Conservation (phyloP, 2,113 vertebrate species). For the Tonatia bakeri region DNA sequence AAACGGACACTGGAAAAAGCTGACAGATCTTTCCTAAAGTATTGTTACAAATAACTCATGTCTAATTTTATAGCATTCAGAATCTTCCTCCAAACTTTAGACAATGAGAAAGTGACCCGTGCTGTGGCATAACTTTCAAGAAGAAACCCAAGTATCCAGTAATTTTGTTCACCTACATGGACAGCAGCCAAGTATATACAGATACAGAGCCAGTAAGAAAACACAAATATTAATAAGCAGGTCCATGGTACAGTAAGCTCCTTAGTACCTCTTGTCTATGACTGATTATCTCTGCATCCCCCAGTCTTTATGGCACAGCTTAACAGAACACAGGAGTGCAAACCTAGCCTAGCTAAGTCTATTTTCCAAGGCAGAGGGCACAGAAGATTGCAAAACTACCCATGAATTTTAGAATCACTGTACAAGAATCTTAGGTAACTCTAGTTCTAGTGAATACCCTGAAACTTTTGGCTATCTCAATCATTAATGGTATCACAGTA, state of each 20-base stretch:
- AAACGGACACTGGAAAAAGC: not conserved
- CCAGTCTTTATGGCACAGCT: not conserved
- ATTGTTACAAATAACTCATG: not conserved
- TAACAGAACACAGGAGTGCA: not conserved
- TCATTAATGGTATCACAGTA: not conserved
- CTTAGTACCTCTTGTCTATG: not conserved
- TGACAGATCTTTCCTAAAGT: not conserved
- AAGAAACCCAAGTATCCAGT: not conserved
- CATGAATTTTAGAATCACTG: not conserved
- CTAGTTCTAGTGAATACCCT: not conserved
- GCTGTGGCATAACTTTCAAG: not conserved
- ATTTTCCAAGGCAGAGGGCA: not conserved
- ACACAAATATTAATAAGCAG: not conserved
- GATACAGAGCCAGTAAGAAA: not conserved
- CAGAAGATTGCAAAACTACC: not conserved
- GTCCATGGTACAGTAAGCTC: not conserved
- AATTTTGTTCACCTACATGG: not conserved
- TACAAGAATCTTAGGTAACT: not conserved
- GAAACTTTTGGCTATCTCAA: not conserved
- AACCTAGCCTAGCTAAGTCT: not conserved
- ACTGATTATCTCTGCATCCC: not conserved
- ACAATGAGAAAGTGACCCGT: not conserved
- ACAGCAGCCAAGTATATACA: not conserved
- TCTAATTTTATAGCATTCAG: not conserved
- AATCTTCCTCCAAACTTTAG: not conserved